phyloP scores from a whole-genome alignment of 2,113 vertebrate species.

The Gambusia holbrooki region DNA sequence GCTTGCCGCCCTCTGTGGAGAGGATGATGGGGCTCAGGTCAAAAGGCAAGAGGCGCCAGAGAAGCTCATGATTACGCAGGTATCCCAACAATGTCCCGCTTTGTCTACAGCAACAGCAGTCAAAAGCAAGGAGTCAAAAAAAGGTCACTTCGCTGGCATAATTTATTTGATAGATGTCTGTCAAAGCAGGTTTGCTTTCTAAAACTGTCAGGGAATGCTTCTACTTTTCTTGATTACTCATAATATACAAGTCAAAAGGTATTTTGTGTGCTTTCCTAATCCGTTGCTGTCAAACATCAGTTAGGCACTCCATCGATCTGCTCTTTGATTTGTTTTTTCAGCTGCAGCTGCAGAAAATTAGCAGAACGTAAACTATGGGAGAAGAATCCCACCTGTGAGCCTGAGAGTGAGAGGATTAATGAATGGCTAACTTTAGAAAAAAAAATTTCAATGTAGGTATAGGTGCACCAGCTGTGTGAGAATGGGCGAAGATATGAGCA shows the following conservation, averaged over 20 bases:
- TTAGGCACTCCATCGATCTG: conserved; percentile 58
- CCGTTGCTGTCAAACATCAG: conserved; percentile 44
- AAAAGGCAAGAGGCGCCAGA: conserved; percentile 61
- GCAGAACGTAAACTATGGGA: conserved; percentile 61
- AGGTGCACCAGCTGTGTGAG: conserved; percentile 28
- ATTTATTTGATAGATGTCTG: conserved; percentile 43
- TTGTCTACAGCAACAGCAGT: conserved; percentile 39
- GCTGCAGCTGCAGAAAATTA: conserved; percentile 69
- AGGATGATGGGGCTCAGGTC: conserved; percentile 54
- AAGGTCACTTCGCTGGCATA: conserved; percentile 38
- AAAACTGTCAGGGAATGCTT: conserved; percentile 11
- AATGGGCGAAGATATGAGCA: conserved; percentile 4
- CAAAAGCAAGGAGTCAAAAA: conserved; percentile 47
- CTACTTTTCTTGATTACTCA: conserved; percentile 6
- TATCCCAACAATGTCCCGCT: conserved; percentile 66
- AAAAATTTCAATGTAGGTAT: conserved; percentile 14
- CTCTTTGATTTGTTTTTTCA: conserved; percentile 72
- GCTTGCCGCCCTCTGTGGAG: conserved; percentile 29
- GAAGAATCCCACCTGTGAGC: conserved; percentile 73
- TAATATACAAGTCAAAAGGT: conserved; percentile 35
- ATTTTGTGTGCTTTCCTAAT: conserved; percentile 64
- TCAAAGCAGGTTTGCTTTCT: conserved; percentile 23
- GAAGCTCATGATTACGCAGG: conserved; percentile 54
- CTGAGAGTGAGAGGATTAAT: conserved; percentile 34
- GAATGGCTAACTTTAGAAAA: conserved; percentile 16